A percentile compares a stretch with the other conserved stretches of the same genome.
Evolutionary conservation across 2,113 vertebrate genomes (phyloP).

Genomic region (Strigops habroptila): DNA sequence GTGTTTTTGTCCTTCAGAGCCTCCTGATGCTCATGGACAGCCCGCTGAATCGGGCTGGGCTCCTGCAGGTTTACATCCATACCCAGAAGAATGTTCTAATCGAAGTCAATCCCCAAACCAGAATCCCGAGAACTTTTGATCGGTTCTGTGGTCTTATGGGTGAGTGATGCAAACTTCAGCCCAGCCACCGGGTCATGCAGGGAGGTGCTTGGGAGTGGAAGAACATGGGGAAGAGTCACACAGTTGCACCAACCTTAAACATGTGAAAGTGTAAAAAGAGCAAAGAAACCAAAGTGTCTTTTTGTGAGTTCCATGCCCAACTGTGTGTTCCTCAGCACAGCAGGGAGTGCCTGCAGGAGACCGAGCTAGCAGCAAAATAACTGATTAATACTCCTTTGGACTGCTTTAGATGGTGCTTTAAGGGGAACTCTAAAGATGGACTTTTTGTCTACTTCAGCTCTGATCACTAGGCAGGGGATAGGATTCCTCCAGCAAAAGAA

Average conservation of each 20-base stretch:
- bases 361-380: background rate
- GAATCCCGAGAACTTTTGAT: constrained; percentile 93
- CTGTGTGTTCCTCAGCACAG: no score
- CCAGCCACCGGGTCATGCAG: background rate
- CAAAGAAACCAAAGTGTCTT: fast-evolving
- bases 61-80: constrained; percentile 94
- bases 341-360: background rate
- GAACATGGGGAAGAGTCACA: background rate
- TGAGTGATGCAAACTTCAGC: constrained; percentile 54
- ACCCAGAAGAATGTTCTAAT: constrained; percentile 93
- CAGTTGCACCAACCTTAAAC: background rate
- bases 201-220: no score
- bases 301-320: fast-evolving
- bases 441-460: background rate
- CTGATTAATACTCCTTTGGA: background rate
- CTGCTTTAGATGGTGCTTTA: background rate
- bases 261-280: background rate
- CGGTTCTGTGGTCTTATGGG: constrained; percentile 98
- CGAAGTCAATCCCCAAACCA: constrained; percentile 95
- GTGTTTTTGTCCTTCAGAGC: constrained; percentile 67
- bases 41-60: constrained; percentile 91
- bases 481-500: background rate
- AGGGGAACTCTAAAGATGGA: background rate
- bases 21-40: constrained; percentile 98
- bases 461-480: background rate